Evolutionary conservation across 1,140 invertebrate genomes (phyloP), one percentile per base, ranked within the genome.

Genomic region (Cepaea nemoralis): DNA sequence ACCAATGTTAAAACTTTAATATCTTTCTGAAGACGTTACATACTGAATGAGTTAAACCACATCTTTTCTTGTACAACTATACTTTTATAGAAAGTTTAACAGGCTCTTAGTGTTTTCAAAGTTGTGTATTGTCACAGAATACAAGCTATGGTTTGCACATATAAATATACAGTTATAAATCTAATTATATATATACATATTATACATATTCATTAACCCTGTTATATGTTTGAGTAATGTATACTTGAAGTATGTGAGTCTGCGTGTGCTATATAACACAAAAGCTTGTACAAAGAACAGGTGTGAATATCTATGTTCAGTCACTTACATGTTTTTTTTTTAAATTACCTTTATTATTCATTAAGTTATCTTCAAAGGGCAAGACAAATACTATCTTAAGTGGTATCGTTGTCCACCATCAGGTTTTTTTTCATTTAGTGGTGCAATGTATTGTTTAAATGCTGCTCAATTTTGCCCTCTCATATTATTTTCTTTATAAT

Each of bases 171-270:
- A 71, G n/a, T n/a, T 70, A 70, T 33, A 70, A 37, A 31, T 70
- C 39, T 71, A 71, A 8, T 39, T 40, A 71, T 40, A 71, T 71
- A 71, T 40, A 40, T 40, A 71, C 31, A 71, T 71, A 71, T 71
- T 71, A 71, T 45, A 71, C 69, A 71, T 71, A 71, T 71, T 40
- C 69, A 71, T 71, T 71, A 71, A 71, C 69, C 35, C 69, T 40
- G 69, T 71, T 45, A 63, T 63, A 33, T 40, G 37, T 39, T 71
- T 45, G 1, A 27, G 35, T 10, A 24, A 14, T 12, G 31, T 71
- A 24, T 40, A 27, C 10, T 2, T 71, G 40, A 10, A 22, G 37
- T 27, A 10, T 39, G 37, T 27, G 40, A 39, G 31, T 24, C 0
- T 39, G 37, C 10, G 37, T 40, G 40, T 71, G 69, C 40, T 39